Base-by-base conservation (phyloP, 2,888 invertebrate species). In the Mesorhabditis spiculigera region DNA sequence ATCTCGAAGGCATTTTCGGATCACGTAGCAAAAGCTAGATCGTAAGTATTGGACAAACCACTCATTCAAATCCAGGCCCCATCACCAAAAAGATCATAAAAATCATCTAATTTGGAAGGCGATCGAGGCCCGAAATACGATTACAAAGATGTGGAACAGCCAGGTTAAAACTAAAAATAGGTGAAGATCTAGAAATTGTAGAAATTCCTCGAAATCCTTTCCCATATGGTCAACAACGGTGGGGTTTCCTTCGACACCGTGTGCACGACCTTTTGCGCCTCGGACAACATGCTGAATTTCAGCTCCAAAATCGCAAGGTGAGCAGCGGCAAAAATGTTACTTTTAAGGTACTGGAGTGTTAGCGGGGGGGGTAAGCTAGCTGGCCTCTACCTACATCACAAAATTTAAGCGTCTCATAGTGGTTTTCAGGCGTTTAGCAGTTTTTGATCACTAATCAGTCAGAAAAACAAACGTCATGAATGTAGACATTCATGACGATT, bases 81-180 rank as follows among this genome's bases (percentile, higher is more conserved):
- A 50, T n/a, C 10, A 13, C n/a, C 58, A 50, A 10, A 50, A 50
- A 50, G 58, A 50, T 50, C 58, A 50, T 50, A 10, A n/a, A 50
- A 50, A 50, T 13, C 58, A 50, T 50, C 58, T 50, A n/a, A 50
- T n/a, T 13, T 50, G 58, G 58, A 50, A 50, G n/a, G 58, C 58
- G 58, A 10, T 50, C 58, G 58, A 50, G 58, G 58, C 58, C n/a
- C 58, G 58, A 50, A 50, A 50, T 50, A n/a, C n/a, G 8, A 50
- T 50, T n/a, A 50, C n/a, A 10, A 50, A 50, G n/a, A 50, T n/a
- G 58, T 50, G 58, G 58, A 50, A 50, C n/a, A 50, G n/a, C n/a
- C 10, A 50, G 8, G 58, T 50, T 13, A 50, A n/a, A 50, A 13
- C n/a, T 50, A 50, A 50, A 50, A 50, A 50, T 50, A 13, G 8